phyloP scores from a whole-genome alignment of 2,888 invertebrate species.

The Agapetus fuscipes region DNA sequence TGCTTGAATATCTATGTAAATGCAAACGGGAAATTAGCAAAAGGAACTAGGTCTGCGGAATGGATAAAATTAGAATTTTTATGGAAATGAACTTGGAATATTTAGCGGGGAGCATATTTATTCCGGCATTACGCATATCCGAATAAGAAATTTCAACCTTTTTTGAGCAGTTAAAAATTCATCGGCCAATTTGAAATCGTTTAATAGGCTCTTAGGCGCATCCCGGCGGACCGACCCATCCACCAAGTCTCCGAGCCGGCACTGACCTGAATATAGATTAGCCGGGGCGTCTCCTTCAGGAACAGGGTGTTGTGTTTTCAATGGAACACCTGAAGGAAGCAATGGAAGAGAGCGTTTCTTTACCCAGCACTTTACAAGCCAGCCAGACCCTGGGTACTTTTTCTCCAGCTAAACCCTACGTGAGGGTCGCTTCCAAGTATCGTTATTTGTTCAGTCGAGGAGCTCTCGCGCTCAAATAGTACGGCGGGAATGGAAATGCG shows the following conservation, averaged over 20 bases:
- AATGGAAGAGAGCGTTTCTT: constrained; percentile 7
- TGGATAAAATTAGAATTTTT: not conserved
- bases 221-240: constrained; percentile 6
- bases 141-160: not conserved
- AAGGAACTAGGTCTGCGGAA: not conserved
- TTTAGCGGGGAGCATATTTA: not conserved
- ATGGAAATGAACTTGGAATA: not conserved
- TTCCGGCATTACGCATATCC: not conserved
- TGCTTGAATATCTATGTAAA: not conserved
- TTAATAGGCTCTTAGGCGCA: constrained; percentile 16
- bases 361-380: constrained; percentile 13
- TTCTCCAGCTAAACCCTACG: constrained; percentile 11
- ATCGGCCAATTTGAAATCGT: constrained; percentile 17
- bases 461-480: constrained; percentile 1
- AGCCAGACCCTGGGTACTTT: not conserved
- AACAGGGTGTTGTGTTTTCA: not conserved
- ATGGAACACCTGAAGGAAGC: not conserved
- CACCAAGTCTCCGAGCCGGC: constrained; percentile 1
- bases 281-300: constrained; percentile 2
- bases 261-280: constrained; percentile 14
- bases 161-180: constrained; percentile 15
- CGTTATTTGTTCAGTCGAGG: constrained; percentile 13
- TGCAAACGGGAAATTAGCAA: not conserved
- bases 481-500: constrained; percentile 1
- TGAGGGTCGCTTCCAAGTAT: constrained; percentile 6